Conservation (phyloP, 2,113 vertebrate species). For the Heptranchias perlo region DNA sequence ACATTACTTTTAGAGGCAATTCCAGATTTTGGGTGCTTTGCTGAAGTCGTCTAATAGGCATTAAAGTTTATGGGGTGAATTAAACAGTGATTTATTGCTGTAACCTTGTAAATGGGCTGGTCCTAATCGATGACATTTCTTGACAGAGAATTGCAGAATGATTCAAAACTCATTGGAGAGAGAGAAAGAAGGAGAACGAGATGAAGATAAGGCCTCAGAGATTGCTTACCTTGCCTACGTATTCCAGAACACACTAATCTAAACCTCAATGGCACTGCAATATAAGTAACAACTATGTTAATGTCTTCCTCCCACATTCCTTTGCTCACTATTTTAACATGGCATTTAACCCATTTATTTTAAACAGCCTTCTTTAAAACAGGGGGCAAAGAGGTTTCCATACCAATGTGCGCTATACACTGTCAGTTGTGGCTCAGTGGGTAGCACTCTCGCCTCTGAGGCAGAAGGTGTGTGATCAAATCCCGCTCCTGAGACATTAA, state of each 20-base stretch:
- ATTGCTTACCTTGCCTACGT: not conserved
- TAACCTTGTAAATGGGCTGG: not conserved
- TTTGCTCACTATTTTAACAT: not conserved
- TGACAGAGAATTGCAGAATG: not conserved
- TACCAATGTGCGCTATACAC: no score
- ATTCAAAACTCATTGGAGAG: not conserved
- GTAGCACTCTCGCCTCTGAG: no score
- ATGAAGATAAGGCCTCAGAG: not conserved
- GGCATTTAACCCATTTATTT: not conserved
- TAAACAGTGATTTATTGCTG: not conserved
- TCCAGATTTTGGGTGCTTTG: not conserved
- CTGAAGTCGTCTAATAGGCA: not conserved
- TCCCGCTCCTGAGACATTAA: no score
- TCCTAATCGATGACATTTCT: not conserved
- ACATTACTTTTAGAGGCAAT: not conserved
- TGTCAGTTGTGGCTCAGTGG: no score
- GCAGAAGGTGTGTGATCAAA: no score
- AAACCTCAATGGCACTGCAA: not conserved
- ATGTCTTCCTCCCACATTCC: not conserved
- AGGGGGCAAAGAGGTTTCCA: no score
- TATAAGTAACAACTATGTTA: not conserved
- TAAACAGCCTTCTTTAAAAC: not conserved
- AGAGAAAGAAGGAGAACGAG: not conserved
- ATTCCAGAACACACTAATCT: not conserved
- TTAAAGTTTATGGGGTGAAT: slow-evolving; percentile 1